These are phyloP conservation scores for Perithous albicinctus DNA, from an alignment of 2,888 invertebrate species.

Conservation along the genomic window DNA sequence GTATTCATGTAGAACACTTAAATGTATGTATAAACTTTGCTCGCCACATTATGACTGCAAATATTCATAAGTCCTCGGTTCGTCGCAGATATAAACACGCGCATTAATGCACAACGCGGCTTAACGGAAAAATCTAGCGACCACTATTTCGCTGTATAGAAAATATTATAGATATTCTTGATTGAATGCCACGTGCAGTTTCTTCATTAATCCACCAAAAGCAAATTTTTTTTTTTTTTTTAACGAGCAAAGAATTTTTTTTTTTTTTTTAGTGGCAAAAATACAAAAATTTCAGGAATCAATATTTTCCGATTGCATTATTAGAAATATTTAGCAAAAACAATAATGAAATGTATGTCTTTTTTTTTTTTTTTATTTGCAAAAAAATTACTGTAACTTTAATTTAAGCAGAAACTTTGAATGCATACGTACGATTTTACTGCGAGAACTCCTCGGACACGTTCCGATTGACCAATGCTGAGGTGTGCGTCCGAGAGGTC, in stretches of 20 bases:
- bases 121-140: constrained; percentile 50
- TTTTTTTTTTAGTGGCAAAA: no score
- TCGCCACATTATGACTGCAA: constrained; percentile 44
- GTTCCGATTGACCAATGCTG: constrained; percentile 35
- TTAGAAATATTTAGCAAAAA: no score
- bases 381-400: no score
- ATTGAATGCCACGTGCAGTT: no score
- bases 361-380: no score
- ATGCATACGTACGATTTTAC: neutral
- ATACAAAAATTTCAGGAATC: no score
- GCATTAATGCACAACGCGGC: constrained; percentile 21
- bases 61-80: constrained; percentile 63
- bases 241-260: no score
- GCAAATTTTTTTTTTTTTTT: no score
- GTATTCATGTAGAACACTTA: constrained; percentile 28
- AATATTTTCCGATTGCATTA: no score
- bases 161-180: neutral
- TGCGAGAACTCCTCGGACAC: constrained; percentile 11
- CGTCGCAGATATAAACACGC: constrained; percentile 21
- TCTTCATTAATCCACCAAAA: no score
- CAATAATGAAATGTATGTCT: no score
- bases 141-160: neutral
- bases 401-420: neutral
- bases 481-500: constrained; percentile 74
- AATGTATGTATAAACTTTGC: constrained; percentile 16